Evolutionary conservation across 2,888 invertebrate genomes (phyloP).

Genomic region (Polymixis lichenea): DNA sequence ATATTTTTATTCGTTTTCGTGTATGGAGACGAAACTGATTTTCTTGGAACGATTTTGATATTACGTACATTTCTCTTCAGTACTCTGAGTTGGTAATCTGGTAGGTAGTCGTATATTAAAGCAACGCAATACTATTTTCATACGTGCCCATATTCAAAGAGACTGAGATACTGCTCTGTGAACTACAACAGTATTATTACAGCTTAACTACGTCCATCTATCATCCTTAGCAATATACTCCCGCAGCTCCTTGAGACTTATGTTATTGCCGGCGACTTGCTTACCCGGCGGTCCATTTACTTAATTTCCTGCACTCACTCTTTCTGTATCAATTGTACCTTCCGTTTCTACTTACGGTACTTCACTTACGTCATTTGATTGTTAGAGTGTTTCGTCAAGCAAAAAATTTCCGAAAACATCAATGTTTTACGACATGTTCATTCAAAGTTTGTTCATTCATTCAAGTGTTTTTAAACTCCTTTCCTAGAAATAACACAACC

Average conservation of each 20-base stretch:
- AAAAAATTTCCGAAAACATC: neutral
- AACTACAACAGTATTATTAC: slow-evolving; percentile 47
- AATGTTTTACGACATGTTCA: neutral
- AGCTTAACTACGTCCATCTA: slow-evolving; percentile 34
- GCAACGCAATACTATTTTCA: slow-evolving; percentile 6
- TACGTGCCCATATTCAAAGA: slow-evolving; percentile 23
- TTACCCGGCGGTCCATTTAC: slow-evolving; percentile 38
- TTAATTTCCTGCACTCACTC: slow-evolving; percentile 41
- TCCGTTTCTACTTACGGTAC: neutral
- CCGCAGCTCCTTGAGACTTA: slow-evolving; percentile 29
- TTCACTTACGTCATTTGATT: neutral
- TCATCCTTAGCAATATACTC: slow-evolving; percentile 45
- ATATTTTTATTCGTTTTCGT: no score
- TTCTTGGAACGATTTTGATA: neutral
- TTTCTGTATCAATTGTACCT: slow-evolving; percentile 21
- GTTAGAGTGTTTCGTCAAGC: neutral
- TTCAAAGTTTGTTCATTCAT: neutral
- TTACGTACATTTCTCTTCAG: neutral
- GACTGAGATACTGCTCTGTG: slow-evolving; percentile 14
- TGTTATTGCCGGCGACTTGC: slow-evolving; percentile 21
- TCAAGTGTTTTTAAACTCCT: neutral
- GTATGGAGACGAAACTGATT: neutral
- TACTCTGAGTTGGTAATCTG: neutral
- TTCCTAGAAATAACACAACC: neutral
- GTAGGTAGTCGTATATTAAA: neutral